These are phyloP conservation scores for Cephalotes varians DNA, from an alignment of 2,888 invertebrate genomes.

Conservation along the genomic window DNA sequence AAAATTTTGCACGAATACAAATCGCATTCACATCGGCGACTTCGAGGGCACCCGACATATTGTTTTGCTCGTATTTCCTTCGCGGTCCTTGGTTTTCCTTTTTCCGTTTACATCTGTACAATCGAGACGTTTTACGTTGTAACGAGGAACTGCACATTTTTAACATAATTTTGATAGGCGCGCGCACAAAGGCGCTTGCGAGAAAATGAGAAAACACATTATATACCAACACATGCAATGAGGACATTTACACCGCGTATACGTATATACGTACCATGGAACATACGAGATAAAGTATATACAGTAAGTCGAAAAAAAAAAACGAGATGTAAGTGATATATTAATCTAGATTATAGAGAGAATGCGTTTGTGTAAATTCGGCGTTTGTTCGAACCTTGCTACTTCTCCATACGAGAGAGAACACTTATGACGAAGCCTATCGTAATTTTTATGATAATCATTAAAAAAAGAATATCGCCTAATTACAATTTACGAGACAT, in stretches of 20 bases:
- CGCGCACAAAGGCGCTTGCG: slow-evolving; percentile 61
- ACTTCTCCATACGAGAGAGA: slow-evolving; percentile 74
- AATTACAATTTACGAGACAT: slow-evolving; percentile 79
- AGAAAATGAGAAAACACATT: slow-evolving; percentile 45
- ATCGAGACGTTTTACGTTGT: slow-evolving; percentile 76
- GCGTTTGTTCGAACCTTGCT: slow-evolving; percentile 80
- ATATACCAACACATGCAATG: slow-evolving; percentile 56
- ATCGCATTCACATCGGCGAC: slow-evolving; percentile 67
- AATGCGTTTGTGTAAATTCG: slow-evolving; percentile 83
- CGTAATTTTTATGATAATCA: slow-evolving; percentile 83
- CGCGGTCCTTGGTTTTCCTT: slow-evolving; percentile 76
- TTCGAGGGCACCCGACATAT: slow-evolving; percentile 65
- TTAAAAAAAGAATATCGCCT: slow-evolving; percentile 82
- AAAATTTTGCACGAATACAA: slow-evolving; percentile 54
- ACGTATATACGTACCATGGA: slow-evolving; percentile 64
- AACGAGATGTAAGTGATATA: slow-evolving; percentile 83
- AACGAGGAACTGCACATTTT: slow-evolving; percentile 78
- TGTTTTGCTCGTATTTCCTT: slow-evolving; percentile 77
- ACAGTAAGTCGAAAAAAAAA: slow-evolving; percentile 79
- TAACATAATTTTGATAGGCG: slow-evolving; percentile 72
- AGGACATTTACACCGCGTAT: slow-evolving; percentile 61
- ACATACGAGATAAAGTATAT: slow-evolving; percentile 67
- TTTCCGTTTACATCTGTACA: slow-evolving; percentile 76
- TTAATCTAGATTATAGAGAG: slow-evolving; percentile 83
- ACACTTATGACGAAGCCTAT: slow-evolving; percentile 75